Base-by-base conservation (phyloP, 1,140 invertebrate genomes). In the Drosophila lowei region DNA sequence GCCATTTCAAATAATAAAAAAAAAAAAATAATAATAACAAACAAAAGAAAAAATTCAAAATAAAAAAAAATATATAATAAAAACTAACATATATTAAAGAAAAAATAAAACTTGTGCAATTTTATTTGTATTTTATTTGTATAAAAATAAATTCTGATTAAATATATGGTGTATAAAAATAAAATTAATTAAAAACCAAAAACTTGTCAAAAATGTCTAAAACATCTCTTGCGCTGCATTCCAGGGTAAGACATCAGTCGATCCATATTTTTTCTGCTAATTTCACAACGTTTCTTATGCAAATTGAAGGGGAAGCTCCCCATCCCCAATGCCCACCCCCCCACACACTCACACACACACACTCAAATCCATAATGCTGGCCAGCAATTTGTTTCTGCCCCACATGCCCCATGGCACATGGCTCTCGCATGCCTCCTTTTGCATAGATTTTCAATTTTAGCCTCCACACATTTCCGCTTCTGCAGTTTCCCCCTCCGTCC, bases 381-480 rank as follows among this genome's bases (percentile, higher is more conserved):
- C 38, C 16, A 43, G 62, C 62, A 59, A 64, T 30, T 64, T 59
- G 34, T 30, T 21, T 11, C 38, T 30, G 60, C 23, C 13, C 44
- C 50, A 13, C 53, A 6, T 15, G 42, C 42, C 30, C 21, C 42
- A 4, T 13, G 3, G 34, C 34, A 38, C 34, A 13, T 34, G 30
- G 48, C 60, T 41, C 13, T 55, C 50, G 8, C 34, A 11, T 23
- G 42, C 42, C 21, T 21, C 49, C 50, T 52, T 42, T 48, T 49
- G 66, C 66, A 68, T 70, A 68, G 66, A 72, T 72, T 72, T 72
- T 72, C 49, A 41, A 59, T 54, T 70, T 66, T 53, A 11, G 11
- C 34, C 47, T 42, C 30, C 41, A 2, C 15, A 15, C 28, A 67
- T 25, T 54, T 65, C 61, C 47, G 48, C 15, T 34, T 18, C 18